These are phyloP conservation scores for Uloborus plumipes DNA, from an alignment of 2,888 invertebrate genomes.

Conservation along the genomic window DNA sequence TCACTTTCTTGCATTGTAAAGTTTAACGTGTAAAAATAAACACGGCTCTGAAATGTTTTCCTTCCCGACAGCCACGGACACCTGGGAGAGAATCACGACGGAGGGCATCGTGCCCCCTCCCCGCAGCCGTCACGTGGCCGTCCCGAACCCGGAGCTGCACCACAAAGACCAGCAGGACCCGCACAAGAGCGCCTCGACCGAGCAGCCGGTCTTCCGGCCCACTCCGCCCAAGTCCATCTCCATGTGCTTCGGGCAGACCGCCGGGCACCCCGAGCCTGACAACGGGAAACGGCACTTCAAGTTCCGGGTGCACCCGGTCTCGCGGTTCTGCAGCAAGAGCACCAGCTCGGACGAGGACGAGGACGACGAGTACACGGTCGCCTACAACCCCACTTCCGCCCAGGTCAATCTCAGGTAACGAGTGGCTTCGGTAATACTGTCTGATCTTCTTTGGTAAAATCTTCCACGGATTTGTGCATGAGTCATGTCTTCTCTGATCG, in stretches of 20 bases:
- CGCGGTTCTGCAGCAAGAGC: slow-evolving; percentile 64
- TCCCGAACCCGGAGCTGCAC: slow-evolving; percentile 65
- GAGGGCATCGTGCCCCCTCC: slow-evolving; percentile 67
- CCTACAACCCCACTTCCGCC: slow-evolving; percentile 59
- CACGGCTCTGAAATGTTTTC: no score
- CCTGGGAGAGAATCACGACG: slow-evolving; percentile 79
- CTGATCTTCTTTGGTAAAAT: no score
- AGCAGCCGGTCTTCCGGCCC: slow-evolving; percentile 35
- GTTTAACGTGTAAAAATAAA: no score
- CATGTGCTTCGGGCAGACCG: slow-evolving; percentile 65
- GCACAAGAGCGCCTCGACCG: slow-evolving; percentile 39
- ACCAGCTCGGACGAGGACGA: slow-evolving; percentile 66
- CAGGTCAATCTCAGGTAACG: slow-evolving; percentile 64
- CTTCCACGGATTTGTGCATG: no score
- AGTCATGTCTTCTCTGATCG: no score
- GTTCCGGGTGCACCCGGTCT: slow-evolving; percentile 65
- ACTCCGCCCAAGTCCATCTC: slow-evolving; percentile 66
- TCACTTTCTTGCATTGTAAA: no score
- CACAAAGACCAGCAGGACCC: slow-evolving; percentile 25
- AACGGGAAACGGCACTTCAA: slow-evolving; percentile 49
- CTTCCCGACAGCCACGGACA: slow-evolving; percentile 77
- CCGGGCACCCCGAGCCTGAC: slow-evolving; percentile 25
- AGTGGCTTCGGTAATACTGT: neutral
- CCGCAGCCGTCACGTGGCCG: slow-evolving; percentile 67
- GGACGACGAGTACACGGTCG: slow-evolving; percentile 51